A percentile compares a stretch with the other conserved stretches of the same genome.
Conservation (phyloP, 2,888 invertebrate species). For the Parascotia fuliginaria region DNA sequence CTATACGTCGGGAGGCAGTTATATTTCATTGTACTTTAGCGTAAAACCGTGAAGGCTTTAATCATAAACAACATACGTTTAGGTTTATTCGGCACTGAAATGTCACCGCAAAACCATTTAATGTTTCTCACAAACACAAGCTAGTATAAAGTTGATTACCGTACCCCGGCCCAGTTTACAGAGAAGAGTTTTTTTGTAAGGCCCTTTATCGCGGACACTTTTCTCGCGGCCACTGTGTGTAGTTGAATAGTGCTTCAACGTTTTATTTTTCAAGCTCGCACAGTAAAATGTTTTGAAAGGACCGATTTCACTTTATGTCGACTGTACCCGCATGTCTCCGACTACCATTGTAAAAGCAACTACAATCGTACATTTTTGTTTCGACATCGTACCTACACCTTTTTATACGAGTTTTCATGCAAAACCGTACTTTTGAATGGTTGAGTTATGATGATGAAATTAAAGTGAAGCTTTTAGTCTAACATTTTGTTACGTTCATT, state of each 20-base stretch:
- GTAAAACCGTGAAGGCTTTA: not conserved
- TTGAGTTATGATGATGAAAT: conserved; percentile 79
- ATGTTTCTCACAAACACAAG: conserved; percentile 39
- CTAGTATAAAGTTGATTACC: conserved; percentile 48
- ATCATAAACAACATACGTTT: not conserved
- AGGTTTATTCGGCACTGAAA: conserved; percentile 7
- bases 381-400: conserved; percentile 72
- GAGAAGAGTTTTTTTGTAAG: conserved; percentile 51
- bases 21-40: no score
- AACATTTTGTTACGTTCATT: conserved; percentile 60
- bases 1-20: no score
- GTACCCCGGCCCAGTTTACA: conserved; percentile 43
- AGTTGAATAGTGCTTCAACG: conserved; percentile 69
- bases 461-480: conserved; percentile 73
- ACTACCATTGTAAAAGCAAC: conserved; percentile 76
- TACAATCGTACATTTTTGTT: conserved; percentile 84
- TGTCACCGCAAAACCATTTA: conserved; percentile 31
- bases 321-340: conserved; percentile 70
- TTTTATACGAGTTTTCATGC: conserved; percentile 76
- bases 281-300: conserved; percentile 84
- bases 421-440: conserved; percentile 76
- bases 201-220: conserved; percentile 62
- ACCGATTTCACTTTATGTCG: conserved; percentile 81
- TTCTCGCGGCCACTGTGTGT: conserved; percentile 59
- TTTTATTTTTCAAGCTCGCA: conserved; percentile 76